These are phyloP conservation scores for Xenotilapia flavipinnis DNA, from an alignment of 2,113 vertebrate species.

Conservation along the genomic window DNA sequence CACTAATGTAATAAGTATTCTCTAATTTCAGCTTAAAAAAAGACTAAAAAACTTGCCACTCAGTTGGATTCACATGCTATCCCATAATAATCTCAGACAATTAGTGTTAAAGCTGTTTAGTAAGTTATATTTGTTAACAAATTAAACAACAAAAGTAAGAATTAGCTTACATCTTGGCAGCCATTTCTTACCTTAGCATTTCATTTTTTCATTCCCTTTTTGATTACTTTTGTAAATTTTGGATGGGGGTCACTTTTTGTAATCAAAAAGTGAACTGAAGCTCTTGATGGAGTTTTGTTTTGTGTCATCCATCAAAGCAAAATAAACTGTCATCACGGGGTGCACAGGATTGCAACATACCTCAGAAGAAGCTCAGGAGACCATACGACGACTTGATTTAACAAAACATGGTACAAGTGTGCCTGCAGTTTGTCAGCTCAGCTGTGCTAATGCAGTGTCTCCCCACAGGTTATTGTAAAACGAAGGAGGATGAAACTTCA, in stretches of 20 bases:
- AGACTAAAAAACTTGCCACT: background rate
- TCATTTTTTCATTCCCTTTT: background rate
- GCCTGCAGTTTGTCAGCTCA: background rate
- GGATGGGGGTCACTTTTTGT: background rate
- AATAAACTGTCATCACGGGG: background rate
- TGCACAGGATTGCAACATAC: background rate
- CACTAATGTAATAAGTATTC: background rate
- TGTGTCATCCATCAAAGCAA: background rate
- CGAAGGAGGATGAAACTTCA: conserved; percentile 39
- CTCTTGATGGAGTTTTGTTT: background rate
- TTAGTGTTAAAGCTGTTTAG: background rate
- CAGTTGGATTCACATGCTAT: background rate
- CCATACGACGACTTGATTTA: accelerated
- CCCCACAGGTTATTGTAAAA: conserved; percentile 41
- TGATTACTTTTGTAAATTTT: background rate
- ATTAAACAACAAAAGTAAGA: background rate
- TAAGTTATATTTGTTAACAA: background rate
- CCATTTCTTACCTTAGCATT: background rate
- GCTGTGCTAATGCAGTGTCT: background rate
- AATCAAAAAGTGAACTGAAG: background rate
- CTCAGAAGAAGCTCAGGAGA: background rate
- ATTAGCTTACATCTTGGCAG: background rate
- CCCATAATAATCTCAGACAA: background rate
- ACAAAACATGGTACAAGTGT: background rate
- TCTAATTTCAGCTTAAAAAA: background rate